Base-by-base conservation (phyloP, 2,888 invertebrate genomes). In the Anthophora plumipes region DNA sequence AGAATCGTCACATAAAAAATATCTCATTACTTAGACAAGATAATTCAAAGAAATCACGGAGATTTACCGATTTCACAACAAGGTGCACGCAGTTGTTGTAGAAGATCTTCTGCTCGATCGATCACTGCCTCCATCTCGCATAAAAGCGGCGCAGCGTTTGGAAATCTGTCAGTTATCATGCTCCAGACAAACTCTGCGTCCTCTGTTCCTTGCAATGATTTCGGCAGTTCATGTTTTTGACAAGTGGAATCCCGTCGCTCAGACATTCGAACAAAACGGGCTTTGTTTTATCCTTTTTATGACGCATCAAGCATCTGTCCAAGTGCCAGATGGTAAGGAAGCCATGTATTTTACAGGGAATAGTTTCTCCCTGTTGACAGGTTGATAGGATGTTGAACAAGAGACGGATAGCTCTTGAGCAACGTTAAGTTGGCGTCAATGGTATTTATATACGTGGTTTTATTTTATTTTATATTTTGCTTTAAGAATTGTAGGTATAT, bases 51-150 rank as follows among this genome's bases (percentile, higher is more conserved):
- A 22, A 25, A 60, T 22, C 4, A 20, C 17, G 9, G 2, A 6
- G 6, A 25, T 72, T 17, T 79, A 89, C 88, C 85, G n/a, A 83
- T 77, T 67, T 69, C 78, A 9, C 70, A 77, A 8, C 66, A 83
- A 14, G 87, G 86, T 8, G 73, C 64, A 39, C 83, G 80, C 14
- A 91, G 85, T 41, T 86, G 88, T 25, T 84, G 79, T 31, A 91
- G 83, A 50, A 91, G 88, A 79, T 80, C 85, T 68, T 92, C 88
- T 11, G 91, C 90, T n/a, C 87, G 85, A 60, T 89, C 89, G 64
- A 91, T 90, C 25, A 88, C 88, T 12, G 83, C 77, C 59, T 91
- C 91, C 89, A 91, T 89, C 46, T 91, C 91, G 64, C 86, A 87
- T 6, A 91, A 82, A 20, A 92, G 82, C 7, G 91, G 89, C 31